Percentiles rank a stretch among this genome's conserved stretches.
These are phyloP conservation scores for Lasioglossum albipes DNA, from an alignment of 1,140 invertebrate genomes.

Conservation along the genomic window DNA sequence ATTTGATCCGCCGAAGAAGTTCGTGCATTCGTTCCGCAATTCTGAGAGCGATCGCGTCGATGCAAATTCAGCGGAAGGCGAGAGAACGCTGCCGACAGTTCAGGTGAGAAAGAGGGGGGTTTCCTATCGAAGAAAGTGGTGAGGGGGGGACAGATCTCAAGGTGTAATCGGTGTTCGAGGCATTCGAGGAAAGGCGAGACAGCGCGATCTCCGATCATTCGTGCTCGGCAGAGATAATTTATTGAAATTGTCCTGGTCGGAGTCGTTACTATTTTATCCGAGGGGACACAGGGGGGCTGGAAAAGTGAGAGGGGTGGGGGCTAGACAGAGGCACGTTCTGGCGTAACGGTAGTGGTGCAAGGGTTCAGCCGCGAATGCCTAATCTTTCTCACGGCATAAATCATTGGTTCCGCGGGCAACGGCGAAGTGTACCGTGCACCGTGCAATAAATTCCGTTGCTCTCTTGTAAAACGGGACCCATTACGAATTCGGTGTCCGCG, in stretches of 20 bases:
- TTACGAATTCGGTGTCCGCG: constrained; percentile 47
- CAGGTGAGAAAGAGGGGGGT: neutral
- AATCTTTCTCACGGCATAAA: constrained; percentile 53
- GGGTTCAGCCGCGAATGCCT: constrained; percentile 35
- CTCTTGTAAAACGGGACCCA: constrained; percentile 38
- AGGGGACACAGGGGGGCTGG: too few species aligned
- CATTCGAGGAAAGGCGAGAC: constrained; percentile 25
- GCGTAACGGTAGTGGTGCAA: constrained; percentile 33
- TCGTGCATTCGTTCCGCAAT: neutral
- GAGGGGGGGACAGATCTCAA: neutral
- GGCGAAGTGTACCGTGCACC: constrained; percentile 6
- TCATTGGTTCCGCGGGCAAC: constrained; percentile 24
- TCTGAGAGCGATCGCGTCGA: neutral
- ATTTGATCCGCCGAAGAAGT: neutral
- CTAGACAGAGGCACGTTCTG: neutral
- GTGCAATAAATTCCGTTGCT: constrained; percentile 41
- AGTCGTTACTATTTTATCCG: constrained; percentile 41
- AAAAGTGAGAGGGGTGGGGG: too few species aligned
- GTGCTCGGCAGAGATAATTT: constrained; percentile 33
- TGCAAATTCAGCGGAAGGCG: constrained; percentile 13
- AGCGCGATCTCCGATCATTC: constrained; percentile 37
- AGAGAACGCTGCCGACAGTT: constrained; percentile 3
- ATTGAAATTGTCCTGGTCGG: constrained; percentile 38
- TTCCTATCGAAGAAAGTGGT: neutral
- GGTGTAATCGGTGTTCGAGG: constrained; percentile 37